Base-by-base conservation (phyloP, 2,113 vertebrate species). In the Alaudala cheleensis region DNA sequence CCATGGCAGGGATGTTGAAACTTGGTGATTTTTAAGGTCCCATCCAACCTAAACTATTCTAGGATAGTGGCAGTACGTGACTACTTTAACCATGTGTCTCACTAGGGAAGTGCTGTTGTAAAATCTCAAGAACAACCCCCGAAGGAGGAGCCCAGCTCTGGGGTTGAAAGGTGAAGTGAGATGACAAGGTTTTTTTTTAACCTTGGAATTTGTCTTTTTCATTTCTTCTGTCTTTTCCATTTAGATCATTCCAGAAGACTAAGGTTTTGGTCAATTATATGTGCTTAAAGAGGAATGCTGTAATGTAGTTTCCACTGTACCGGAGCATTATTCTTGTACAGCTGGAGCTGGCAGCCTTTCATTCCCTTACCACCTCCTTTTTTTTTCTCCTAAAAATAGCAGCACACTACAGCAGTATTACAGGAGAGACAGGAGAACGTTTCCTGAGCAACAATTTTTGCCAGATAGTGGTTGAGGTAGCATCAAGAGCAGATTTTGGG, bases 401-500 rank as follows among this genome's bases (percentile, higher is more conserved):
- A 82, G 23, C 85, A 56, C 85, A 64, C 84, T 82, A 92, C 67
- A 88, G 81, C 69, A 44, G 47, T 86, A 94, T 96, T 90, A 86
- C 87, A 72, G 76, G 76, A 93, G 85, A 92, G 90, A 50, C 88
- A 93, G 67, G 61, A 70, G 37, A 90, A 80, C 4, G 83, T 95
- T 96, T 96, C 89, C 93, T 95, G 92, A 95, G 92, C 95, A 95
- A 90, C 90, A 77, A 10, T 92, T 93, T 90, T 93, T 92, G 77
- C 79, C 1, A 5, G 80, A 31, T 89, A 65, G 65, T 81, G 42
- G 81, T 71, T 81, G 64, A 70, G 62, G 67, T 73, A 79, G 58
- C 86, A 87, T 64, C 53, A 66, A 60, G 84, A 88, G 47, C 33
- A 57, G 50, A 62, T 82, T 89, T 80, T 80, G 57, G 25, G 57